Evolutionary conservation across 1,140 invertebrate genomes (phyloP).

Genomic region (Parasteatoda tepidariorum): DNA sequence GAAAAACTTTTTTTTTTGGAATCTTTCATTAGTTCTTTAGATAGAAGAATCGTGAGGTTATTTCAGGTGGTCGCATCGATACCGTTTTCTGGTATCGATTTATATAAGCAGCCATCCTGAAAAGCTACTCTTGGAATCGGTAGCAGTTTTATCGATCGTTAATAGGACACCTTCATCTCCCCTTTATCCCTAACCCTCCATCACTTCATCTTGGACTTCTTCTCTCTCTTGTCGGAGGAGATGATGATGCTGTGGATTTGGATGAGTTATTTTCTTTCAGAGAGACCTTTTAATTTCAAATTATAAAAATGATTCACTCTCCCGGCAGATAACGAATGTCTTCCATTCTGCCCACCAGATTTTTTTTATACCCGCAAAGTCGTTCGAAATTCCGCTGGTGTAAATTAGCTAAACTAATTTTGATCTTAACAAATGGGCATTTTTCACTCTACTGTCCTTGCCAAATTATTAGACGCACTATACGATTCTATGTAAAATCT

Average conservation of each 20-base stretch:
- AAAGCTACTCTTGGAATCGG: conserved; percentile 34
- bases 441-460: no score
- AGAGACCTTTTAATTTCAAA: not conserved
- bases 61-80: conserved; percentile 11
- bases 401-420: no score
- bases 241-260: not conserved
- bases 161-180: not conserved
- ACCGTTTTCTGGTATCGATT: conserved; percentile 35
- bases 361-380: no score
- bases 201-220: conserved; percentile 53
- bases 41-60: conserved; percentile 21
- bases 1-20: conserved; percentile 10
- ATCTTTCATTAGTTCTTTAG: conserved; percentile 41
- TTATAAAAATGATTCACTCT: not conserved
- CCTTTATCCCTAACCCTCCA: conserved; percentile 22
- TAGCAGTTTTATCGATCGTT: conserved; percentile 52
- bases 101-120: conserved; percentile 25
- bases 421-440: no score
- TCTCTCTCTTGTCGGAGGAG: not conserved
- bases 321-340: no score
- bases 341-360: no score
- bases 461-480: no score
- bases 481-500: no score
- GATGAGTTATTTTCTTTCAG: not conserved
- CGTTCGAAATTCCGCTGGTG: no score